Percentiles rank a stretch among this genome's conserved stretches.
Evolutionary conservation across 2,797 vertebrate genomes (phyloP).

Genomic region (Mormyrus proboscirostris): DNA sequence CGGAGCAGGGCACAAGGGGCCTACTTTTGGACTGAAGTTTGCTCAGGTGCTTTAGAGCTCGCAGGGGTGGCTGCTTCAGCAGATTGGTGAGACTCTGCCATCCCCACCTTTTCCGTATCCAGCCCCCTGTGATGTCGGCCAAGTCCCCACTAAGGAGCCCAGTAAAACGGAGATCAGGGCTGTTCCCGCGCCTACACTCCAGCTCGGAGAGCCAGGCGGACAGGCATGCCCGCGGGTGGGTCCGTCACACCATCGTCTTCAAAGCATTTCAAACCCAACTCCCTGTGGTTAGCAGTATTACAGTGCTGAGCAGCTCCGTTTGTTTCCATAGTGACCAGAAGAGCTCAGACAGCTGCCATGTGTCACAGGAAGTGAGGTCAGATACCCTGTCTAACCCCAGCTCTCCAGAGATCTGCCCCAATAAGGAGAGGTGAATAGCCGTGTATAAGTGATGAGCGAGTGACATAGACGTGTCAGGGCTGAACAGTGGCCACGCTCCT

Average conservation of each 20-base stretch:
- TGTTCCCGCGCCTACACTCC: slow-evolving; percentile 90
- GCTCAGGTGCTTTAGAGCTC: neutral
- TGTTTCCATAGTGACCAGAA: slow-evolving; percentile 71
- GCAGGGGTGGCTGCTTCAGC: neutral
- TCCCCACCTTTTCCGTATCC: slow-evolving; percentile 12
- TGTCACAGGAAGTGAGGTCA: slow-evolving; percentile 81
- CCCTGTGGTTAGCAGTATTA: neutral
- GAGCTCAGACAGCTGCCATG: slow-evolving; percentile 67
- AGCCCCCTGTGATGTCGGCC: slow-evolving; percentile 73
- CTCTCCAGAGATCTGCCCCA: slow-evolving; percentile 91
- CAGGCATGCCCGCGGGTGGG: slow-evolving; percentile 70
- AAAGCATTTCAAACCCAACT: neutral
- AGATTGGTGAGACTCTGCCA: slow-evolving; percentile 12
- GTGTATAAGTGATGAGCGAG: neutral
- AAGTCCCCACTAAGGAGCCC: slow-evolving; percentile 92
- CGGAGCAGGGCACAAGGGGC: neutral
- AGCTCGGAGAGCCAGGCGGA: slow-evolving; percentile 75
- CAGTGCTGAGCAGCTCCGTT: neutral
- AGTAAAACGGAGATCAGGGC: slow-evolving; percentile 86
- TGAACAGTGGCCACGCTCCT: neutral
- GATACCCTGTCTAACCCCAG: slow-evolving; percentile 93
- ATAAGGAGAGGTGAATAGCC: slow-evolving; percentile 80
- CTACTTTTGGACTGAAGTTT: neutral
- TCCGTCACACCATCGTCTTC: neutral
- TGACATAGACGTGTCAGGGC: neutral